Evolutionary conservation across 2,113 vertebrate species (phyloP).

Genomic region (Azemiops feae): DNA sequence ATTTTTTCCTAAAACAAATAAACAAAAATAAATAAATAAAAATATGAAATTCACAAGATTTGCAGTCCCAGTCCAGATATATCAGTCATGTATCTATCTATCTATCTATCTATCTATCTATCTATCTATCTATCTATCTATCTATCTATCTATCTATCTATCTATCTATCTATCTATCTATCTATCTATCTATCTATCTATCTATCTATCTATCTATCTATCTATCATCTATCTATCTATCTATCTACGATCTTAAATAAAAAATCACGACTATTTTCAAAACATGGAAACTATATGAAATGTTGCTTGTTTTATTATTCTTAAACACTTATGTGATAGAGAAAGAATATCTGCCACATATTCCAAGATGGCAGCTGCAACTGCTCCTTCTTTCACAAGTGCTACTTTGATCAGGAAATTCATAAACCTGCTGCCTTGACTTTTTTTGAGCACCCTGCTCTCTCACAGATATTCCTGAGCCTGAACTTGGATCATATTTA

Average conservation of each 20-base stretch:
- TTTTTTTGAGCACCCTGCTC: background rate
- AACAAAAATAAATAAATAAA: background rate
- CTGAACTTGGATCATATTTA: background rate
- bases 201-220: too few species aligned
- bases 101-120: background rate
- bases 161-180: fast-evolving
- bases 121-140: background rate
- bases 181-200: background rate
- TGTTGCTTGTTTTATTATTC: background rate
- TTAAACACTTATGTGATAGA: background rate
- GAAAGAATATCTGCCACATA: background rate
- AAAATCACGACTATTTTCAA: background rate
- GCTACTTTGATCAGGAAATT: background rate
- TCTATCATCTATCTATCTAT: too few species aligned
- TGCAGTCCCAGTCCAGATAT: background rate
- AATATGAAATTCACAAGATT: background rate
- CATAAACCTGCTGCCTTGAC: background rate
- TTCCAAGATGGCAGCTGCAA: background rate
- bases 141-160: background rate
- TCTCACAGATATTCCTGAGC: background rate
- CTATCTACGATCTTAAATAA: background rate
- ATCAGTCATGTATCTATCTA: background rate
- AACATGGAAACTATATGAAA: background rate
- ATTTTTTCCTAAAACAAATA: background rate
- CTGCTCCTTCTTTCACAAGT: background rate